Conservation (phyloP, 2,888 invertebrate genomes). For the Conops quadrifasciatus region DNA sequence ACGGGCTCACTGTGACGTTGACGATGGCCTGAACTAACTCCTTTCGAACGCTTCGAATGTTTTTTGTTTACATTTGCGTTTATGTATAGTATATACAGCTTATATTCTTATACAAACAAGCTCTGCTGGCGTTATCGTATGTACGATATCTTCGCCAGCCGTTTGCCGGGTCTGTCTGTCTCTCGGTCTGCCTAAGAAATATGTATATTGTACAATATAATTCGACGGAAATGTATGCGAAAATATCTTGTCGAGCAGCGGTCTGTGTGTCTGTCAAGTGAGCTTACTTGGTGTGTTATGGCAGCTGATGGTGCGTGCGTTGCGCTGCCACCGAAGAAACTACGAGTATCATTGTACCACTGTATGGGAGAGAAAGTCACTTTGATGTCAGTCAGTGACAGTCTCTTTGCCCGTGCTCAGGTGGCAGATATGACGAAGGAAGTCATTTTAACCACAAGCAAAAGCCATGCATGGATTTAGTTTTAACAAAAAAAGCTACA, state of each 20-base stretch:
- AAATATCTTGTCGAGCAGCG: constrained; percentile 2
- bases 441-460: not conserved
- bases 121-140: constrained; percentile 1
- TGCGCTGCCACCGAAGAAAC: constrained; percentile 18
- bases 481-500: not conserved
- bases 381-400: not conserved
- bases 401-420: constrained; percentile 15
- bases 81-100: not conserved
- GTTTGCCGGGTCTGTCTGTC: not conserved
- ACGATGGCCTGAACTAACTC: not conserved
- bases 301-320: constrained; percentile 10
- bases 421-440: not conserved
- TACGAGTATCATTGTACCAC: constrained; percentile 1
- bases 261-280: not conserved
- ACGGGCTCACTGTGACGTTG: constrained; percentile 11
- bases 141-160: constrained; percentile 14
- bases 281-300: constrained; percentile 3
- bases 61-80: constrained; percentile 14
- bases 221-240: constrained; percentile 25
- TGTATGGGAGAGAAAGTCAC: too few relatives aligned
- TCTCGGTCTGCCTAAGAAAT: too few relatives aligned
- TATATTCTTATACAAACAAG: constrained; percentile 19
- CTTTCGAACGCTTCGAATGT: constrained; percentile 9
- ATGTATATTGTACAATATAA: not conserved
- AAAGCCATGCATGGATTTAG: not conserved